Evolutionary conservation across 2,888 invertebrate species (phyloP).

Genomic region (Caenorhabditis sp.): DNA sequence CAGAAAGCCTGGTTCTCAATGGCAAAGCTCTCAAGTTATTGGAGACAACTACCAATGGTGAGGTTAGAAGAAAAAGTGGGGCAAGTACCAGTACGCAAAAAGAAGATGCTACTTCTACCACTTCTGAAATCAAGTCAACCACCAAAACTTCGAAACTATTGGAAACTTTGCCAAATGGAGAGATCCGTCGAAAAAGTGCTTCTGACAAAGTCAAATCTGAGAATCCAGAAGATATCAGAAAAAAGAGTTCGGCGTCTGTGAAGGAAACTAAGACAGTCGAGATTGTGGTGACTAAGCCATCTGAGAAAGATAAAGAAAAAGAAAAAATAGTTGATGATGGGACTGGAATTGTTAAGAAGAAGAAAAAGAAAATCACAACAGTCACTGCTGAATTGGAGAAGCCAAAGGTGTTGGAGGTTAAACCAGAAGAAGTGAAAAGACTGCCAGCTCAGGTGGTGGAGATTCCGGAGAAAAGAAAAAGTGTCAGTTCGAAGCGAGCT

Average conservation of each 20-base stretch:
- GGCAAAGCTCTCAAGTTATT: conserved; percentile 25
- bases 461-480: conserved; percentile 29
- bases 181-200: conserved; percentile 29
- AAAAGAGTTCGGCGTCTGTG: conserved; percentile 29
- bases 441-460: not conserved
- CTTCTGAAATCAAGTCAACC: not conserved
- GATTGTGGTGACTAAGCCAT: conserved; percentile 9
- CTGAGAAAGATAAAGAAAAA: conserved; percentile 7
- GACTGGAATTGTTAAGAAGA: conserved; percentile 40
- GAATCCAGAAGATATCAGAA: conserved; percentile 17
- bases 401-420: not conserved
- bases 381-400: conserved; percentile 48
- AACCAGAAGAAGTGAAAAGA: conserved; percentile 1
- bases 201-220: conserved; percentile 5
- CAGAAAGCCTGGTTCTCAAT: not conserved
- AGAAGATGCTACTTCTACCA: not conserved
- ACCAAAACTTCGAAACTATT: conserved; percentile 8
- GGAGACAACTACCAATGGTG: conserved; percentile 47
- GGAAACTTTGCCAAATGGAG: conserved; percentile 29
- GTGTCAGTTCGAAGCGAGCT: conserved; percentile 32
- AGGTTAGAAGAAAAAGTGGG: conserved; percentile 37
- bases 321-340: not conserved
- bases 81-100: conserved; percentile 4
- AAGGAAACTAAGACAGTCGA: conserved; percentile 39
- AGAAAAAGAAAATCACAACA: conserved; percentile 45